Evolutionary conservation across 30 jellyfish, hydroid and myxozoan species (phyloP).

Genomic region (Haliclystus octoradiatus): DNA sequence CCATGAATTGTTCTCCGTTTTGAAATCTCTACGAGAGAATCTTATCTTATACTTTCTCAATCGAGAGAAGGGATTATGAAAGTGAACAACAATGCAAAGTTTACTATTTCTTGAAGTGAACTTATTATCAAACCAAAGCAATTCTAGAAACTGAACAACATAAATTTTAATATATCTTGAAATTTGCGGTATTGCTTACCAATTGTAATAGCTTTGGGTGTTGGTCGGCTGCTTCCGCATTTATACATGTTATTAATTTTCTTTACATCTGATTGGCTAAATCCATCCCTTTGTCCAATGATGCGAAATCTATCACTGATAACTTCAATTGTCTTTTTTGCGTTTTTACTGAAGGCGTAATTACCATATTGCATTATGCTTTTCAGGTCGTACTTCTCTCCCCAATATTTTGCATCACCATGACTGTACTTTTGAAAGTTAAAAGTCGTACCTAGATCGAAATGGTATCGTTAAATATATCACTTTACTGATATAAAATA

Average conservation of each 20-base stretch:
- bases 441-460: slow-evolving; percentile 5
- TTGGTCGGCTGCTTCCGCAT: not conserved
- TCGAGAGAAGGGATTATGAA: too few species aligned
- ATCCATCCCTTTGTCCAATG: slow-evolving; percentile 57
- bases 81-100: too few species aligned
- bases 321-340: slow-evolving; percentile 35
- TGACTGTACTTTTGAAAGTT: slow-evolving; percentile 53
- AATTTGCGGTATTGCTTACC: too few species aligned
- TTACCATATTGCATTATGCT: slow-evolving; percentile 62
- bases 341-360: slow-evolving; percentile 47
- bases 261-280: slow-evolving; percentile 45
- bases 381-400: slow-evolving; percentile 43
- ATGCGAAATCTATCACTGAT: slow-evolving; percentile 14
- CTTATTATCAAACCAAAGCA: too few species aligned
- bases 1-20: too few species aligned
- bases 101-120: too few species aligned
- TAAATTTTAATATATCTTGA: too few species aligned
- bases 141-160: too few species aligned
- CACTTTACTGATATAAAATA: too few species aligned
- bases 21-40: too few species aligned
- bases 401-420: slow-evolving; percentile 53
- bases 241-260: slow-evolving; percentile 15
- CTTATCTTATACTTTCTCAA: too few species aligned
- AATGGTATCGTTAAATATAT: too few species aligned
- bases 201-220: not conserved